These are phyloP conservation scores for Danio jaintianensis DNA, from an alignment of 2,797 vertebrate species.

Conservation along the genomic window DNA sequence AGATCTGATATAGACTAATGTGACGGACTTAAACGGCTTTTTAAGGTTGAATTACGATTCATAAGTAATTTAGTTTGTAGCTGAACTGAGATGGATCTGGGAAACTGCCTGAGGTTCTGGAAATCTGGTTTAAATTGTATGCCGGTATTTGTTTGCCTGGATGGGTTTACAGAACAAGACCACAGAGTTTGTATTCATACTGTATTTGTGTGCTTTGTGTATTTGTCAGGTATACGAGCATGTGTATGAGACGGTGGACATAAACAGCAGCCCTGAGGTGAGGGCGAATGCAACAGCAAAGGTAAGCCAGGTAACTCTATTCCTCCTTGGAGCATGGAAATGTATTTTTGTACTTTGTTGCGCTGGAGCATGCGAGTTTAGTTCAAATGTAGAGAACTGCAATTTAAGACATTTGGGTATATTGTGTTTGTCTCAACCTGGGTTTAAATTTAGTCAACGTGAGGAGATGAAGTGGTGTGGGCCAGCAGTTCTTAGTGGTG, in stretches of 20 bases:
- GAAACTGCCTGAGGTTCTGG: conserved; percentile 15
- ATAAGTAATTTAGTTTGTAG: conserved; percentile 11
- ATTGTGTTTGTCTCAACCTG: no score
- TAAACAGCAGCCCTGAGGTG: conserved; percentile 98
- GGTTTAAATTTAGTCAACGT: no score
- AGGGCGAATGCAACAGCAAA: conserved; percentile 98
- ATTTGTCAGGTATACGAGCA: conserved; percentile 92
- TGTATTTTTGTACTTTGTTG: no score
- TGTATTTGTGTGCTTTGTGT: background rate
- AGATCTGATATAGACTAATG: conserved; percentile 31
- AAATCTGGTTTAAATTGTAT: conserved; percentile 4
- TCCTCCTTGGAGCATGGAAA: background rate
- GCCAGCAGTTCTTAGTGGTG: no score
- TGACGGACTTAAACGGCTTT: background rate
- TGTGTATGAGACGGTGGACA: conserved; percentile 98
- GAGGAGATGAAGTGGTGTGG: no score
- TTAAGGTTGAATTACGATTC: conserved; percentile 18
- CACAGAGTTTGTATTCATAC: background rate
- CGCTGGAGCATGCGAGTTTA: no score
- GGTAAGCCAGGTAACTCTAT: conserved; percentile 75
- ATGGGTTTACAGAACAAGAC: background rate
- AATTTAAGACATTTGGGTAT: no score
- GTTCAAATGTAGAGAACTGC: no score
- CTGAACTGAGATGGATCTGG: conserved; percentile 10
- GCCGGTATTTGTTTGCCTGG: background rate